Percentiles rank a stretch among this genome's conserved stretches.
Conservation (phyloP, 2,113 vertebrate species). For the Aegypius monachus region DNA sequence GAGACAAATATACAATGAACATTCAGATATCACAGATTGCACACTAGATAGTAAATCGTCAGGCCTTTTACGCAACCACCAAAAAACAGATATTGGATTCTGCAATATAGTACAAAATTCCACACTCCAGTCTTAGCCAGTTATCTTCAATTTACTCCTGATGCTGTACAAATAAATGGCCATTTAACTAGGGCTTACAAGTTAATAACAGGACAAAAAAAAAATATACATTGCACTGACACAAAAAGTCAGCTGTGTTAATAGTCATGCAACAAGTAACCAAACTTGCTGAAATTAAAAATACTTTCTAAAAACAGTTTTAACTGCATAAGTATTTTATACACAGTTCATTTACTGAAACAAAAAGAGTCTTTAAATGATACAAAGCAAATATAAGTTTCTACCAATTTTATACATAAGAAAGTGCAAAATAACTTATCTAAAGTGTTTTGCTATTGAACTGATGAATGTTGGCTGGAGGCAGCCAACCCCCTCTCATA, state of each 20-base stretch:
- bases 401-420: slow-evolving; percentile 86
- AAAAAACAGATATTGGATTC: slow-evolving; percentile 80
- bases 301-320: slow-evolving; percentile 91
- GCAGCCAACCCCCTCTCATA: slow-evolving; percentile 66
- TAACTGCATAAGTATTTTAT: slow-evolving; percentile 99
- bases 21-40: slow-evolving; percentile 98
- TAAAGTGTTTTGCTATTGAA: slow-evolving; percentile 81
- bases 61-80: slow-evolving; percentile 94
- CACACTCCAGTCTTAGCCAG: slow-evolving; percentile 82
- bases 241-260: slow-evolving; percentile 99
- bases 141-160: slow-evolving; percentile 80
- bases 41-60: slow-evolving; percentile 91
- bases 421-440: slow-evolving; percentile 90
- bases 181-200: slow-evolving; percentile 81
- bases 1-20: slow-evolving; percentile 98
- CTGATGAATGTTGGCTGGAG: slow-evolving; percentile 65
- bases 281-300: slow-evolving; percentile 98
- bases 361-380: slow-evolving; percentile 85
- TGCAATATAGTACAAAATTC: slow-evolving; percentile 90
- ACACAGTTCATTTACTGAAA: slow-evolving; percentile 91
- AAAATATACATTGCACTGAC: slow-evolving; percentile 98
- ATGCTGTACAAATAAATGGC: slow-evolving; percentile 87
- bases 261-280: slow-evolving; percentile 99
- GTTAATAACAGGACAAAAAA: slow-evolving; percentile 87
- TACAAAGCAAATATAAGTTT: slow-evolving; percentile 84